phyloP scores from a whole-genome alignment of 2,113 vertebrate species.

The Copsychus sechellarum region DNA sequence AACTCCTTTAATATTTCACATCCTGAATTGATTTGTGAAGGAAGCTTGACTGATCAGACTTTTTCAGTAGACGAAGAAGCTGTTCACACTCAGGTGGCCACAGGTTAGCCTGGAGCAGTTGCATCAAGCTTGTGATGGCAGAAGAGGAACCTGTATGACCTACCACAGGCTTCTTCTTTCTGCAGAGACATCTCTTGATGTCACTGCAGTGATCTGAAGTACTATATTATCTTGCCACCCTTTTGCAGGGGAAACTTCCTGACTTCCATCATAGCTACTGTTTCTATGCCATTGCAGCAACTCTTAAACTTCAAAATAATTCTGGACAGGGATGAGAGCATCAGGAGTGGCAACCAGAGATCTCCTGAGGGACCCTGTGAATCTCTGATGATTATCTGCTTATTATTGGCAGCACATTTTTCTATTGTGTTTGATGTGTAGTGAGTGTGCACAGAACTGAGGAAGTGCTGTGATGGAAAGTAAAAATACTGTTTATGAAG shows the following conservation, averaged over 20 bases:
- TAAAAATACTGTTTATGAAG: not conserved
- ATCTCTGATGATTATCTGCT: not conserved
- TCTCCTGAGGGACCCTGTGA: not conserved
- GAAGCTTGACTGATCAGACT: constrained; percentile 37
- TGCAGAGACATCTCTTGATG: not conserved
- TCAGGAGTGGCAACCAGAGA: not conserved
- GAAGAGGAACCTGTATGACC: not conserved
- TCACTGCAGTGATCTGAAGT: not conserved
- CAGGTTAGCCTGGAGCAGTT: not conserved
- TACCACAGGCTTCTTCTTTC: not conserved
- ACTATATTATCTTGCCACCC: not conserved
- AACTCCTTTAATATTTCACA: constrained; percentile 58
- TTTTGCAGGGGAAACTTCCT: not conserved
- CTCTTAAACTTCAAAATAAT: not conserved
- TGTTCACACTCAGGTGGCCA: not conserved
- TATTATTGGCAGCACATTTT: not conserved
- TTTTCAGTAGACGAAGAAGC: not conserved
- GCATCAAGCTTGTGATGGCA: not conserved
- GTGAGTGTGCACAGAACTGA: not conserved
- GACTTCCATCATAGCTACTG: not conserved
- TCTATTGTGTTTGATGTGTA: not conserved
- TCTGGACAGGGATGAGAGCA: not conserved
- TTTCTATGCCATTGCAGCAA: not conserved
- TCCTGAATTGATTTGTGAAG: constrained; percentile 54
- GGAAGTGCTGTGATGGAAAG: not conserved